A percentile compares a stretch with the other conserved stretches of the same genome.
Evolutionary conservation across 2,113 vertebrate genomes (phyloP).

Genomic region (Progne subis): DNA sequence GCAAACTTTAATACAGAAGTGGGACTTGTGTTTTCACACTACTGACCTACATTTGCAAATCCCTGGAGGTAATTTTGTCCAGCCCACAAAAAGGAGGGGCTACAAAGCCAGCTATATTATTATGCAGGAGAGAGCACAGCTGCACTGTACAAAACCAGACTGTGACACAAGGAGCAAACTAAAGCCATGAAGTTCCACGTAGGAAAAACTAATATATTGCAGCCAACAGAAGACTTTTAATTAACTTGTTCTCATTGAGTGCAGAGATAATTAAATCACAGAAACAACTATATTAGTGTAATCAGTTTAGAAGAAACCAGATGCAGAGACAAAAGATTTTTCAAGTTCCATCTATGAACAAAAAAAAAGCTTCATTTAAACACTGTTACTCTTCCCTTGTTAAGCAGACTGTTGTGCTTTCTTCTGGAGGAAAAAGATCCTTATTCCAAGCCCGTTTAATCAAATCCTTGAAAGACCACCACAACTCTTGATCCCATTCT

Average conservation of each 20-base stretch:
- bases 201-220: constrained; percentile 1
- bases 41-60: constrained; percentile 49
- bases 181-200: neutral
- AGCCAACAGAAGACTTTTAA: constrained; percentile 17
- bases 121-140: constrained; percentile 8
- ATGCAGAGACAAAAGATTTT: constrained; percentile 15
- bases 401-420: neutral
- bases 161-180: neutral
- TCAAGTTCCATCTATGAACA: neutral
- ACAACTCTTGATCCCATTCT: neutral
- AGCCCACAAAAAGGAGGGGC: neutral
- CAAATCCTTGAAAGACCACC: neutral
- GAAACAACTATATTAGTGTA: constrained; percentile 9
- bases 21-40: constrained; percentile 26
- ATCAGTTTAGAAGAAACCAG: constrained; percentile 16
- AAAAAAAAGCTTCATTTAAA: neutral
- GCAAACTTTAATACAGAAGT: neutral
- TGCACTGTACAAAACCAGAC: neutral
- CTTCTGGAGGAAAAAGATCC: neutral
- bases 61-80: neutral
- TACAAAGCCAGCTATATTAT: constrained; percentile 9
- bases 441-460: neutral
- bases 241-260: constrained; percentile 22
- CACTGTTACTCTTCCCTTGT: neutral
- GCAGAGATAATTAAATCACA: constrained; percentile 47